Evolutionary conservation across 2,113 vertebrate genomes (phyloP).

Genomic region (Labeo catla): DNA sequence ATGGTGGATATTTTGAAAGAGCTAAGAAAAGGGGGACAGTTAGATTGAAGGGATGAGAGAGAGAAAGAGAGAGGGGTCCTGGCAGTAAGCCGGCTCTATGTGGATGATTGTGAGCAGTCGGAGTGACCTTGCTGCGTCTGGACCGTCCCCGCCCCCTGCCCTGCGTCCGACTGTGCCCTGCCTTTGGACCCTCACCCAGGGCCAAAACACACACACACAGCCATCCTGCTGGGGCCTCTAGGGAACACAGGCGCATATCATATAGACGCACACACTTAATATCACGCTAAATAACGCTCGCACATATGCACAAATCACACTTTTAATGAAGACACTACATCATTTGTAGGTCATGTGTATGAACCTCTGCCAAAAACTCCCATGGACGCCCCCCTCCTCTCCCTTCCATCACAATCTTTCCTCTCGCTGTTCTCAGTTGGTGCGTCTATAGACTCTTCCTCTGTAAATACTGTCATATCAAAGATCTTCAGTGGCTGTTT

Average conservation of each 20-base stretch:
- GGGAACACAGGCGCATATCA: background rate
- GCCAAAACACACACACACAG: conserved; percentile 56
- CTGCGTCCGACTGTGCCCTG: conserved; percentile 57
- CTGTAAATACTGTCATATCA: conserved; percentile 50
- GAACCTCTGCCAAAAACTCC: conserved; percentile 76
- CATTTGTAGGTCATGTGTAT: conserved; percentile 77
- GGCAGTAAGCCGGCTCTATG: conserved; percentile 69
- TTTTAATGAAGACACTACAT: conserved; percentile 79
- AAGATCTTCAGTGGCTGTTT: conserved; percentile 44
- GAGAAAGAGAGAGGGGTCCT: conserved; percentile 46
- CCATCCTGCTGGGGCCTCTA: conserved; percentile 23
- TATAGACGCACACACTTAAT: conserved; percentile 22
- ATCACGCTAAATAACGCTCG: background rate
- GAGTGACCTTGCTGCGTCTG: conserved; percentile 85
- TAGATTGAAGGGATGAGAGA: conserved; percentile 49
- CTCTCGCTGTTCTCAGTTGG: conserved; percentile 29
- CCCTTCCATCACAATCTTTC: conserved; percentile 12
- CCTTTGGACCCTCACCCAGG: conserved; percentile 60
- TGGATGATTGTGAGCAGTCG: conserved; percentile 68
- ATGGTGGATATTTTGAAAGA: conserved; percentile 23
- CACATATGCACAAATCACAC: conserved; percentile 55
- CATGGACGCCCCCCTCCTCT: conserved; percentile 50
- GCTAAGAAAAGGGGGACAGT: background rate
- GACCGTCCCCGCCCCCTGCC: conserved; percentile 72
- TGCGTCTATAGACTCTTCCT: conserved; percentile 46